Conservation (phyloP, 1,140 invertebrate species). For the Pissodes strobi region DNA sequence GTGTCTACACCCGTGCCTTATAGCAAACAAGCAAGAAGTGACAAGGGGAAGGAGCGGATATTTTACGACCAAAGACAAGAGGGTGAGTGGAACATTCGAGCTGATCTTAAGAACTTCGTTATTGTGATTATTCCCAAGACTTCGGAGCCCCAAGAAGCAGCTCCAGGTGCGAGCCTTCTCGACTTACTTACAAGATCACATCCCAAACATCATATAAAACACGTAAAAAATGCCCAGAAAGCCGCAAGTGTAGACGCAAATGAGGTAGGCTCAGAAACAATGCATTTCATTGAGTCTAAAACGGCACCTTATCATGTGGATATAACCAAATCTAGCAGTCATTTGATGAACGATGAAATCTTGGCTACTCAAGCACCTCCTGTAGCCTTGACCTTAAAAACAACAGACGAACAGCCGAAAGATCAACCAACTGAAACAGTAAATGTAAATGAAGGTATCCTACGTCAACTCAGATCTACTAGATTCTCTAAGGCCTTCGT, state of each 20-base stretch:
- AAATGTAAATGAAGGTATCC: neutral
- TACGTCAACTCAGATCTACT: conserved; percentile 5
- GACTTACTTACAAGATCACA: conserved; percentile 55
- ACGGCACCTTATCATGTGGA: conserved; percentile 55
- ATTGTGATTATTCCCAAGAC: conserved; percentile 62
- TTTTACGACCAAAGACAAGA: conserved; percentile 46
- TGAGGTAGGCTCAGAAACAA: conserved; percentile 35
- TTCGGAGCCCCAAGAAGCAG: conserved; percentile 16
- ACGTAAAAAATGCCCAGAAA: conserved; percentile 4
- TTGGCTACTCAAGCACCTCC: conserved; percentile 37
- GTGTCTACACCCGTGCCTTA: conserved; percentile 25
- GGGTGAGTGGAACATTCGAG: conserved; percentile 63
- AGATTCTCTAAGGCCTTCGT: conserved; percentile 42
- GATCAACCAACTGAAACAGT: conserved; percentile 2
- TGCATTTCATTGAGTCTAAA: conserved; percentile 54
- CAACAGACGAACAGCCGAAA: conserved; percentile 21
- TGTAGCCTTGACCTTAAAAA: conserved; percentile 29
- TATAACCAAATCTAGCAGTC: conserved; percentile 46
- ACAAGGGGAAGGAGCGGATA: conserved; percentile 17
- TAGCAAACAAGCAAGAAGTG: conserved; percentile 19
- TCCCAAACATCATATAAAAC: conserved; percentile 20
- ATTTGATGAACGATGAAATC: conserved; percentile 20
- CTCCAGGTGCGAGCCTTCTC: conserved; percentile 46
- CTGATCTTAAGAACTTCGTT: conserved; percentile 68
- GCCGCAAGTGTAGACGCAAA: conserved; percentile 17